Percentiles rank a stretch among this genome's conserved stretches.
Conservation (phyloP, 2,888 invertebrate species). For the Drosophila anomalata region DNA sequence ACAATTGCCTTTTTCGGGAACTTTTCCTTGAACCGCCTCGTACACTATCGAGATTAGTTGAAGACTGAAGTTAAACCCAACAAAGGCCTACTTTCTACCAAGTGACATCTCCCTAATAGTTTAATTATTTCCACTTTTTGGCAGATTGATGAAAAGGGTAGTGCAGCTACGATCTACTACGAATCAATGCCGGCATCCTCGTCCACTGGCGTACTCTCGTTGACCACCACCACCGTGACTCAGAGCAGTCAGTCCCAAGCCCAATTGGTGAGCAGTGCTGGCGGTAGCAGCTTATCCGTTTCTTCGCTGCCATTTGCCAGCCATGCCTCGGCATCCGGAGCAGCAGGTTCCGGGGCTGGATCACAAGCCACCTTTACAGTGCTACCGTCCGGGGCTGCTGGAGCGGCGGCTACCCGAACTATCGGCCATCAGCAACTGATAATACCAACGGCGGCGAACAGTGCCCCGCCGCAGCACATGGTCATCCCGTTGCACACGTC, state of each 20-base stretch:
- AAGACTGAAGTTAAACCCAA: background rate
- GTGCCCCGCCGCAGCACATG: slow-evolving; percentile 75
- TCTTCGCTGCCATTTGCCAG: slow-evolving; percentile 80
- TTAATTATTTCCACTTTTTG: background rate
- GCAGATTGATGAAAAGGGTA: slow-evolving; percentile 59
- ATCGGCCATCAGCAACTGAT: slow-evolving; percentile 80
- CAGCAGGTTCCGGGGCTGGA: slow-evolving; percentile 43
- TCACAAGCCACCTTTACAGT: slow-evolving; percentile 83
- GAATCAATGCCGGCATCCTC: slow-evolving; percentile 83
- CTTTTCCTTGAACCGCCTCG: too few relatives aligned
- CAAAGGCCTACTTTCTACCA: background rate
- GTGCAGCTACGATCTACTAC: slow-evolving; percentile 83
- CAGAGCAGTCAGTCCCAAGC: slow-evolving; percentile 76
- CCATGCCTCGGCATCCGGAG: slow-evolving; percentile 52
- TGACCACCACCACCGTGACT: slow-evolving; percentile 82
- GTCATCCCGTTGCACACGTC: slow-evolving; percentile 82
- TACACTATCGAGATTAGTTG: background rate
- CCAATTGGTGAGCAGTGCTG: slow-evolving; percentile 64
- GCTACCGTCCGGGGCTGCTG: slow-evolving; percentile 71
- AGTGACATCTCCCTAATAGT: background rate
- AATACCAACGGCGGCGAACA: slow-evolving; percentile 55
- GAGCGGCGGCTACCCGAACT: slow-evolving; percentile 60
- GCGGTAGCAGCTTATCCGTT: slow-evolving; percentile 64
- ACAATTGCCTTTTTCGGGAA: too few relatives aligned
- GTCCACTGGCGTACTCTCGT: slow-evolving; percentile 82